phyloP scores from a whole-genome alignment of 2,797 vertebrate genomes.

The Rallus crepitans region DNA sequence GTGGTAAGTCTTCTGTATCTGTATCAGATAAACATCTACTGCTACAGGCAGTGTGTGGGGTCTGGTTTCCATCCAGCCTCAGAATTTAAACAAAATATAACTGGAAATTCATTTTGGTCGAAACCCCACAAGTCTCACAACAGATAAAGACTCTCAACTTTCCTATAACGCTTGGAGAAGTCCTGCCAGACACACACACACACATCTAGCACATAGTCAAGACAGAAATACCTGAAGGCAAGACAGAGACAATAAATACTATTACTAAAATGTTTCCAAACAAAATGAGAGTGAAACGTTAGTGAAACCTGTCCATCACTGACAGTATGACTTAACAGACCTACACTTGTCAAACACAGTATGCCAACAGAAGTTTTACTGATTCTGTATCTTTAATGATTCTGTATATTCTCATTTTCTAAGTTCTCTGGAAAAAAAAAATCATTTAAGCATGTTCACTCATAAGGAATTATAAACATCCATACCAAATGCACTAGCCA shows the following conservation, averaged over 20 bases:
- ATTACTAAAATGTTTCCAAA: not conserved
- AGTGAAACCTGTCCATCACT: not conserved
- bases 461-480: not conserved
- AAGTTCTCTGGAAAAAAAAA: not conserved
- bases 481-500: not conserved
- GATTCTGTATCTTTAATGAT: not conserved
- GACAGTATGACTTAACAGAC: not conserved
- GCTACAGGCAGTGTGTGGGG: not conserved
- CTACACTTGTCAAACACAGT: not conserved
- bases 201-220: not conserved
- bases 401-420: not conserved
- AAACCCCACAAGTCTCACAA: not conserved
- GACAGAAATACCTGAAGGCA: not conserved
- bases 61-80: constrained; percentile 42
- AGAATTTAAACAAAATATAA: constrained; percentile 56
- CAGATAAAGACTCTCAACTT: constrained; percentile 26
- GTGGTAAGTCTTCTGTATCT: not conserved
- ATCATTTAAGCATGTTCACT: not conserved
- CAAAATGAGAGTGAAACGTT: not conserved
- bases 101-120: constrained; percentile 38
- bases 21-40: not conserved
- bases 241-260: not conserved
- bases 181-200: not conserved
- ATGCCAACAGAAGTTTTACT: not conserved
- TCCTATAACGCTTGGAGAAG: constrained; percentile 13